These are phyloP conservation scores for Drosophila melanica DNA, from an alignment of 1,140 invertebrate species.

Conservation along the genomic window DNA sequence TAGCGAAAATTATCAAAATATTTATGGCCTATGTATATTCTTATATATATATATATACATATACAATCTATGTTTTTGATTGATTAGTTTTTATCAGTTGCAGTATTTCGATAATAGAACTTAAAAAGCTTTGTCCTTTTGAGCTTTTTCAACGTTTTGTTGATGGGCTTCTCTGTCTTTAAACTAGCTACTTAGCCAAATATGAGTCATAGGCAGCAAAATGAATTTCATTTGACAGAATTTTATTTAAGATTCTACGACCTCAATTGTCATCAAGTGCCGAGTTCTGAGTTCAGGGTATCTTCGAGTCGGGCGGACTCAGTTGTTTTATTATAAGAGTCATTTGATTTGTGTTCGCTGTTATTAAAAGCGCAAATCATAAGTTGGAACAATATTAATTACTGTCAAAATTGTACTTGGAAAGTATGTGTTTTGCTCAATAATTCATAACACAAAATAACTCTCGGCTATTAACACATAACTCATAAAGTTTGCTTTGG, in stretches of 20 bases:
- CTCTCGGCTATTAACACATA: neutral
- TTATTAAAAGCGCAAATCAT: no score
- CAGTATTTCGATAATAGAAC: neutral
- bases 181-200: neutral
- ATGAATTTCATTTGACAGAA: no score
- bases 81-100: neutral
- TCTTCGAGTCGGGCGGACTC: no score
- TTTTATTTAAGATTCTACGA: no score
- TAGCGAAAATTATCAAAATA: neutral
- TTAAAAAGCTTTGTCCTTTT: neutral
- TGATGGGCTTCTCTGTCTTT: neutral
- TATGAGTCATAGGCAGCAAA: neutral
- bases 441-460: neutral
- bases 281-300: no score
- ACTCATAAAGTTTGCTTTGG: neutral
- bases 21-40: slow-evolving; percentile 5
- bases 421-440: neutral
- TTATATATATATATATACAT: slow-evolving; percentile 1
- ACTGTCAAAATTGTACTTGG: no score
- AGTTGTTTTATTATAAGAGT: no score
- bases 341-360: no score
- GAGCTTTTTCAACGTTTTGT: neutral
- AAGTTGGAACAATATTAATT: no score
- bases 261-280: no score
- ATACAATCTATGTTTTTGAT: neutral